These are phyloP conservation scores for Naso thynnoides DNA, from an alignment of 2,797 vertebrate species.

Conservation along the genomic window DNA sequence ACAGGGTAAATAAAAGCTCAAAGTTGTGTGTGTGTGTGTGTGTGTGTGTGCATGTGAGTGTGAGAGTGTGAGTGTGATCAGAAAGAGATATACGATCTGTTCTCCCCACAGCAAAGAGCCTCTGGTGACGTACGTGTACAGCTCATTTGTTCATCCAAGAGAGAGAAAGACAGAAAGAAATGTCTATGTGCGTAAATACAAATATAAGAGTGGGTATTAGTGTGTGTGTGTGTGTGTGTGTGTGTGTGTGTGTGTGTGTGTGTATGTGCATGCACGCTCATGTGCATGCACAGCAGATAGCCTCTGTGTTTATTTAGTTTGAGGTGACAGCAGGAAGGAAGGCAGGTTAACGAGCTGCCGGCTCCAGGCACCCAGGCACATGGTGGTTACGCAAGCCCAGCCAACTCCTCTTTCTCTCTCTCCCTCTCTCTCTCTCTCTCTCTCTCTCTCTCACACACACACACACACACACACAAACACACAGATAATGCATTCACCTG, in stretches of 20 bases:
- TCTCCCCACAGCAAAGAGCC: constrained; percentile 54
- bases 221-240: neutral
- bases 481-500: constrained; percentile 67
- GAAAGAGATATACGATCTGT: constrained; percentile 63
- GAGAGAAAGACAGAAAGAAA: constrained; percentile 38
- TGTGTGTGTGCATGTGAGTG: constrained; percentile 32
- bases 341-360: constrained; percentile 84
- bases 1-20: constrained; percentile 80
- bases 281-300: constrained; percentile 71
- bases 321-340: constrained; percentile 87
- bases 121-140: constrained; percentile 46
- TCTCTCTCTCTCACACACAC: constrained; percentile 28
- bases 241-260: constrained; percentile 11
- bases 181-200: constrained; percentile 25
- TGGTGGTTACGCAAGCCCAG: constrained; percentile 80
- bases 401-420: constrained; percentile 66
- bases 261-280: constrained; percentile 22
- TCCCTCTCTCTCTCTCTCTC: neutral
- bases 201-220: constrained; percentile 30
- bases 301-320: constrained; percentile 84
- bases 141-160: constrained; percentile 30
- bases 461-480: constrained; percentile 37
- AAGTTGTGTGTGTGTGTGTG: constrained; percentile 9
- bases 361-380: constrained; percentile 78
- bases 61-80: constrained; percentile 54